Base-by-base conservation (phyloP, 2,113 vertebrate genomes). In the Hypanus sabinus region DNA sequence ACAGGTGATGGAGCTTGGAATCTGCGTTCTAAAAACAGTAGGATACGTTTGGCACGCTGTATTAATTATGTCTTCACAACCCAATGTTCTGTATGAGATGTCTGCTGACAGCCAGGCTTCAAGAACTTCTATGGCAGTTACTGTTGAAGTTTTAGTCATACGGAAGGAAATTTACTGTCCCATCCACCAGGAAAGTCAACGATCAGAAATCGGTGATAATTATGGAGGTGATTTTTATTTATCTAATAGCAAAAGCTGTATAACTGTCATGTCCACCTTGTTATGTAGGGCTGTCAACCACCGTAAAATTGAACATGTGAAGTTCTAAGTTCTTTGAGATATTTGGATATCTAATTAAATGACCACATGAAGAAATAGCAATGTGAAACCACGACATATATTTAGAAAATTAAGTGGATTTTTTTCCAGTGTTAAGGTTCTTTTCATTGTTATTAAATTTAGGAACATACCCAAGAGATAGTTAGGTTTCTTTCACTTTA, bases 31-130 rank as follows among this genome's bases (percentile, higher is more conserved):
- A 60, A 14, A 65, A 65, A 88, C 85, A 20, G 85, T 88, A 60
- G 85, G 85, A 65, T 60, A 65, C 1, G 30, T 57, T 33, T 88
- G 85, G 85, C 30, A 65, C 20, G 57, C 30, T 2, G 5, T 16
- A 88, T 88, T 88, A 88, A 88, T 88, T 88, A 88, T 33, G 57
- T 65, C 57, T 33, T 65, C 85, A 65, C 30, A 65, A 62, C 85
- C 62, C 30, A 88, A 88, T 65, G 30, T 88, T 88, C 57, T 65
- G 16, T n/a, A 88, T n/a, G n/a, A 33, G 11, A 88, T 18, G 57
- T 88, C 30, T 65, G 57, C 11, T 88, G 85, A 88, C 85, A 88
- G 85, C n/a, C 60, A 65, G 85, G 27, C 85, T 88, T 88, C 85
- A 88, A 60, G 12, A 65, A 88, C 85, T 65, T 62, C 11, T 60